Percentiles rank a stretch among this genome's conserved stretches.
Conservation (phyloP, 2,888 invertebrate species). For the Ormyrus thymus region DNA sequence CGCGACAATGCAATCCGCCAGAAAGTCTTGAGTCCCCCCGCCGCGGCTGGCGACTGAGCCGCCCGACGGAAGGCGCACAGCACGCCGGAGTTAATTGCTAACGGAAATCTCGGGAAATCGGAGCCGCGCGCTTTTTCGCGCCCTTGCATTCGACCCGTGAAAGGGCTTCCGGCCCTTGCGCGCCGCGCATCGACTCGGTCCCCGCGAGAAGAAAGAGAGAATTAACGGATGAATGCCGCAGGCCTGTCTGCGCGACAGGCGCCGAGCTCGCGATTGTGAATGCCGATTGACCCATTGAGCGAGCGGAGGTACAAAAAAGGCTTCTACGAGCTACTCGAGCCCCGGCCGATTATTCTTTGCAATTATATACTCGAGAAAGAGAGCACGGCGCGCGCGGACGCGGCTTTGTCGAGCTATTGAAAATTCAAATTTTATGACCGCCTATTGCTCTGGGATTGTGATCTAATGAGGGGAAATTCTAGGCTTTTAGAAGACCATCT, state of each 20-base stretch:
- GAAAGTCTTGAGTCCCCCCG: slow-evolving; percentile 8
- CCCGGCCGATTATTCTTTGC: slow-evolving; percentile 27
- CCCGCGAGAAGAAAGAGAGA: slow-evolving; percentile 66
- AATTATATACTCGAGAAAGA: slow-evolving; percentile 41
- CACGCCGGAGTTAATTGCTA: slow-evolving; percentile 40
- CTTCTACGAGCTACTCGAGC: slow-evolving; percentile 20
- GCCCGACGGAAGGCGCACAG: slow-evolving; percentile 5
- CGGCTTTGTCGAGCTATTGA: slow-evolving; percentile 21
- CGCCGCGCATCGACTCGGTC: slow-evolving; percentile 57
- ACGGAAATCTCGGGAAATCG: slow-evolving; percentile 20
- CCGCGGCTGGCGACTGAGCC: not conserved
- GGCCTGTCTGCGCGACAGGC: slow-evolving; percentile 50
- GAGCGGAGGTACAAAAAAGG: slow-evolving; percentile 21
- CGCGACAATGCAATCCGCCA: not conserved
- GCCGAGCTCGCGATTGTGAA: slow-evolving; percentile 64
- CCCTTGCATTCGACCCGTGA: slow-evolving; percentile 64
- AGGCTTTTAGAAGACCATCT: too few species aligned
- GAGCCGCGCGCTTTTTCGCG: not conserved
- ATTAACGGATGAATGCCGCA: slow-evolving; percentile 66
- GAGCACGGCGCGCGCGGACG: not conserved
- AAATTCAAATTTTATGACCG: slow-evolving; percentile 35
- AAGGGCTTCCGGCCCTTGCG: slow-evolving; percentile 69
- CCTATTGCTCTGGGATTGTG: too few species aligned
- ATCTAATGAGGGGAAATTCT: too few species aligned
- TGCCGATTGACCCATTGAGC: slow-evolving; percentile 65